Conservation (phyloP, 2,797 vertebrate genomes). For the Anas bahamensis region DNA sequence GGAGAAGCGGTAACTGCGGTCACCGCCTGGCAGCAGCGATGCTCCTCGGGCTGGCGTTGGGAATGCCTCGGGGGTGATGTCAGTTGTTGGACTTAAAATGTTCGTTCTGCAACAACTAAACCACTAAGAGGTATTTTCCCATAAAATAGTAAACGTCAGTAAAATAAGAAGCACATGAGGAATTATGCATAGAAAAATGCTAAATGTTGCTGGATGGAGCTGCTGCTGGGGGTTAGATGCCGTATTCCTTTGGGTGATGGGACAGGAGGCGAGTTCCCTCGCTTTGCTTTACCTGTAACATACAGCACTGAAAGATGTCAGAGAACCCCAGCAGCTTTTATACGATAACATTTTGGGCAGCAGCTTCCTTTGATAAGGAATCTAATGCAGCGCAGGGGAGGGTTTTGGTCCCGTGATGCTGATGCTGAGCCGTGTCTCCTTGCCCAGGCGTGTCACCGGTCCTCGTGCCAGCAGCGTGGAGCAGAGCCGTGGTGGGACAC, state of each 20-base stretch:
- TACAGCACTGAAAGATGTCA: background rate
- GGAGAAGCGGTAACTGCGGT: no score
- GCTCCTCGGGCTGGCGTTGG: background rate
- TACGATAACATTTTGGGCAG: background rate
- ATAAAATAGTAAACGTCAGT: background rate
- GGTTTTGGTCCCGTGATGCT: rapidly evolving
- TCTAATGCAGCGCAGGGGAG: background rate
- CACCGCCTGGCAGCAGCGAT: background rate
- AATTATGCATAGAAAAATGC: background rate
- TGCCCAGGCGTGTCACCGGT: no score
- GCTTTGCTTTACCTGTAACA: background rate
- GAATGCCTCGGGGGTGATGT: background rate
- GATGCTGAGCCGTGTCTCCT: no score
- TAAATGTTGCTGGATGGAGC: background rate
- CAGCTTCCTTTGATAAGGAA: background rate
- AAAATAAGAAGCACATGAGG: background rate
- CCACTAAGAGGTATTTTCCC: background rate
- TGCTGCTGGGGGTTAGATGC: background rate
- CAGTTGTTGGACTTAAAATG: no score
- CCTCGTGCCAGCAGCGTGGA: rapidly evolving
- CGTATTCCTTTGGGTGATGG: rapidly evolving
- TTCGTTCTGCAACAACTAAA: background rate
- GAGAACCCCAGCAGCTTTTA: background rate
- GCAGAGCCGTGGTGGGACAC: background rate
- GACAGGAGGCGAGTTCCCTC: background rate